Evolutionary conservation across 1,140 invertebrate genomes (phyloP), one percentile per base, ranked within the genome.

Genomic region (Elysia chlorotica): DNA sequence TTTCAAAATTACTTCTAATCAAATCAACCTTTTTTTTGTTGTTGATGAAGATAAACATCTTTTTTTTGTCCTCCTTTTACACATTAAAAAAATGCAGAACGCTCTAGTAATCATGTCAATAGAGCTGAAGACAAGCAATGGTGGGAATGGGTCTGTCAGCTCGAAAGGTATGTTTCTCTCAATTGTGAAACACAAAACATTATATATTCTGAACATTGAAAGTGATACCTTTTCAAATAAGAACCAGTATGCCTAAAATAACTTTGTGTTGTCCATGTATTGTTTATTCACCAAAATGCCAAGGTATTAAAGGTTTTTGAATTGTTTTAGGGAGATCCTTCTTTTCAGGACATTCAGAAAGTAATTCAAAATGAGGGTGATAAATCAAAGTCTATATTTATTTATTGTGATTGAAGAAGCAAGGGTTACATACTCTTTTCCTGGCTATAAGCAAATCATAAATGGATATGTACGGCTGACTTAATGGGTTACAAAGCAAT

Each of bases 71-170:
- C n/a, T n/a, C n/a, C n/a, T n/a, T n/a, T n/a, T n/a, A n/a, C n/a
- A n/a, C n/a, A n/a, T n/a, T n/a, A n/a, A n/a, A n/a, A n/a, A n/a
- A n/a, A n/a, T n/a, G n/a, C n/a, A n/a, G n/a, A n/a, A n/a, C n/a
- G n/a, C n/a, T n/a, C n/a, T n/a, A n/a, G n/a, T n/a, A n/a, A n/a
- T n/a, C n/a, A n/a, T n/a, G n/a, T n/a, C n/a, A n/a, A n/a, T n/a
- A n/a, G n/a, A n/a, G n/a, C n/a, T n/a, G n/a, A n/a, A n/a, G n/a
- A n/a, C 35, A 66, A 30, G 37, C 36, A 48, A 6, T 66, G 63
- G 63, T 66, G 63, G 63, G 63, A 66, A 23, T 66, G 63, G 63
- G 37, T 41, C 31, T 66, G 63, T 48, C 63, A 48, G 28, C 28
- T 66, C 23, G 63, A 66, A 41, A 35, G 19, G 63, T 66, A 28